Evolutionary conservation across 2,113 vertebrate genomes (phyloP), one percentile per base, ranked within the genome.

Genomic region (Morone saxatilis): DNA sequence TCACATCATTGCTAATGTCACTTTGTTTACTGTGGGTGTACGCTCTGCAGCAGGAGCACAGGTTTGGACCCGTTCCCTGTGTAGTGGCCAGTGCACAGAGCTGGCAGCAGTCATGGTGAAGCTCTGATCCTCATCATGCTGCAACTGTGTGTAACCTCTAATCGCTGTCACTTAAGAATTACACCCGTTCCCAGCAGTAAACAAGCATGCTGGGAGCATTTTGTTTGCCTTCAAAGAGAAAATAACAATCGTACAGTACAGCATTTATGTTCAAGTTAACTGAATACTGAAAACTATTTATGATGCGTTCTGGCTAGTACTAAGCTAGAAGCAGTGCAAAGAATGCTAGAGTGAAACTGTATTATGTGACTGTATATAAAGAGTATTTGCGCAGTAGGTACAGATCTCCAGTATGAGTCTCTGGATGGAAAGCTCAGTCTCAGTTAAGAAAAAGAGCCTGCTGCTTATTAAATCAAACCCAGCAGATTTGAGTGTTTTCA

Each of bases 101-200:
- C 60, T 47, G 70, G 38, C 54, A 41, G 65, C 38, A 22, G 11
- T 41, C 19, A 31, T 4, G 5, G 20, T 19, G 8, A 56, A 54
- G 53, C 76, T 51, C 12, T 60, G 76, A 82, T 82, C 79, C 56
- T 76, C 61, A 50, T 72, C 11, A 13, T 56, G 76, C 43, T 38
- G 31, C 20, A 50, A 43, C 38, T 56, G 69, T 73, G 43, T 75
- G 57, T 76, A 68, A 80, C 51, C 36, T 43, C 57, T 54, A 57
- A 80, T 77, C 62, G 51, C 9, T 69, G 20, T 60, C 38, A 43
- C 50, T 69, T 17, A 20, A 71, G 11, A 81, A 36, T 19, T 70
- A 12, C 71, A 56, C 50, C 43, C 20, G 19, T 36, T 22, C 50
- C 20, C 16, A 8, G 10, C 70, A 45, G 53, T 9, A 25, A 72